Evolutionary conservation across 2,113 vertebrate species (phyloP).

Genomic region (Myotis lucifugus): DNA sequence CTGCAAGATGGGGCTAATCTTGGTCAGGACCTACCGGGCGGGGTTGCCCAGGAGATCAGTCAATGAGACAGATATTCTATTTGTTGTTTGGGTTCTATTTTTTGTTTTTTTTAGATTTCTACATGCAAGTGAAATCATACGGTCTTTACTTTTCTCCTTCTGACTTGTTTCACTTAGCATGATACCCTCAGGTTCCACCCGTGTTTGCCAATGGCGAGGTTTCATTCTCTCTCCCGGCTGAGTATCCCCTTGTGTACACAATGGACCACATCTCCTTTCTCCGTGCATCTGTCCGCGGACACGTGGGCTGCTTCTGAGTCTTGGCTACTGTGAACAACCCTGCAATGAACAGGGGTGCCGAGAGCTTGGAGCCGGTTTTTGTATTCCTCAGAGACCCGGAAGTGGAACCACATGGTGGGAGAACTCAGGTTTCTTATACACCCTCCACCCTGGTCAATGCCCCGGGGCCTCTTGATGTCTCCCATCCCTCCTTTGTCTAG

Average conservation of each 20-base stretch:
- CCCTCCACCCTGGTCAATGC: neutral
- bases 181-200: too few relatives aligned
- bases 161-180: neutral
- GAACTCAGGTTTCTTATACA: too few relatives aligned
- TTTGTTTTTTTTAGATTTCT: neutral
- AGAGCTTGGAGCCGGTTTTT: neutral
- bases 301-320: neutral
- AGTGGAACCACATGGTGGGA: neutral
- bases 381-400: neutral
- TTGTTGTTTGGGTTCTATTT: neutral
- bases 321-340: neutral
- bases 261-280: neutral
- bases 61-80: neutral
- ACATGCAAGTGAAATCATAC: neutral
- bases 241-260: neutral
- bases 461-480: neutral
- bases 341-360: neutral
- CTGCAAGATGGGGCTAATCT: neutral
- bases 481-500: neutral
- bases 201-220: neutral
- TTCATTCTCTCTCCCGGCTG: neutral
- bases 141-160: neutral
- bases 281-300: too few relatives aligned
- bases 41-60: neutral
- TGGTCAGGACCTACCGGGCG: neutral